Base-by-base conservation (phyloP, 2,113 vertebrate genomes). In the Cheirogaleus medius region DNA sequence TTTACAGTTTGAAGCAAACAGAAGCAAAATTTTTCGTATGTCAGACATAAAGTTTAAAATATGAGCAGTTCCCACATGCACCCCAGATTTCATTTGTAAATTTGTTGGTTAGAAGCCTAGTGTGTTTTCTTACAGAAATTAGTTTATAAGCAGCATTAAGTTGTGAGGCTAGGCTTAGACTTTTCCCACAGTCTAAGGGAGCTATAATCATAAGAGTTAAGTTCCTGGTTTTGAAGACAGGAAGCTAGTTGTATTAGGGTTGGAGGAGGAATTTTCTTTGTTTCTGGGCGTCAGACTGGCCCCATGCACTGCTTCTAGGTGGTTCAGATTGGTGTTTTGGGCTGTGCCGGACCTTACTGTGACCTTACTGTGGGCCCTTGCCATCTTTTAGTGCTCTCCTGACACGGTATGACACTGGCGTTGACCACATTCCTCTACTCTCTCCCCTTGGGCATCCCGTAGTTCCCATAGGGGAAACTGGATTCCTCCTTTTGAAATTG, bases 41-140 rank as follows among this genome's bases (percentile, higher is more conserved):
- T 86, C 49, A 54, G 58, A 94, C 83, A 83, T 49, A 66, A 37
- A 37, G 32, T 93, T 90, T 96, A 71, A 91, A 83, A 54, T 83
- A 13, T 5, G 17, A 39, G 37, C 1, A 49, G 18, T 64, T 60
- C 34, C 54, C 47, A 58, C 1, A 14, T 42, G n/a, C 25, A 8
- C 66, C 32, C 68, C 44, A 52, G 15, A 58, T 78, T 87, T 84
- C 4, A 1, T 58, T 68, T 34, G 21, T 66, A 58, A 73, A 21
- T 54, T 52, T 94, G 21, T 95, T 66, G 66, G 21, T 89, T 76
- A 47, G 52, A 58, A 66, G 9, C 42, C n/a, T 14, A 64, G n/a
- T 12, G 10, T 20, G 18, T 54, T 80, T 96, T 87, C 32, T 5
- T 52, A 1, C 4, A 56, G 86, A 81, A 56, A 1, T 42, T 9